phyloP scores from a whole-genome alignment of 2,113 vertebrate species.

The Cochlearius cochlearius region DNA sequence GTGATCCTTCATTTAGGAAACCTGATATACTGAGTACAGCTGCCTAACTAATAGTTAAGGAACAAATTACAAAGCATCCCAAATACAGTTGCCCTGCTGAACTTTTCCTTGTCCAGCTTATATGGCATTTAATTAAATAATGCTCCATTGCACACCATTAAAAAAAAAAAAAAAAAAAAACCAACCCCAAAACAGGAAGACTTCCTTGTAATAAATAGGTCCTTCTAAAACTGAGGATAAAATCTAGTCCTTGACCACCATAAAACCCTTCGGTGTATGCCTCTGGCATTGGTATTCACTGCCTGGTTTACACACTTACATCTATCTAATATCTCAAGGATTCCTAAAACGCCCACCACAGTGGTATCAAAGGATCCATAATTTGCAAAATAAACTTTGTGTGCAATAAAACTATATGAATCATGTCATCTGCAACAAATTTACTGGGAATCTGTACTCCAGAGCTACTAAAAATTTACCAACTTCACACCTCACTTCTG shows the following conservation, averaged over 20 bases:
- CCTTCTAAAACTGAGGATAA: background rate
- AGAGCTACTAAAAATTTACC: slow-evolving; percentile 29
- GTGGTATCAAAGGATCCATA: background rate
- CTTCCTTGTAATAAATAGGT: background rate
- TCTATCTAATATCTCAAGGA: background rate
- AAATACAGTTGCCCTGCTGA: background rate
- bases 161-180: background rate
- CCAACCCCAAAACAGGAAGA: background rate
- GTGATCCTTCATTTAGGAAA: slow-evolving; percentile 18
- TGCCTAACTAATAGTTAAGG: slow-evolving; percentile 40
- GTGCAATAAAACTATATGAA: slow-evolving; percentile 10
- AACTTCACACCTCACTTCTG: slow-evolving; percentile 7
- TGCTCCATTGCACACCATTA: slow-evolving; percentile 31
- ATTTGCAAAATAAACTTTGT: slow-evolving; percentile 24
- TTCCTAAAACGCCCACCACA: background rate
- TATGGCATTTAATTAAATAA: slow-evolving; percentile 61
- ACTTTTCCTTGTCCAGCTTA: slow-evolving; percentile 23
- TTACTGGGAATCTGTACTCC: background rate
- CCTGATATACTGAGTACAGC: background rate
- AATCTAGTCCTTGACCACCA: background rate
- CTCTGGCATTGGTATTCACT: background rate
- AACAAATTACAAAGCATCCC: background rate
- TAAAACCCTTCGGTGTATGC: background rate
- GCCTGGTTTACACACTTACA: background rate
- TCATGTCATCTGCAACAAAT: background rate